phyloP scores from a whole-genome alignment of 1,140 invertebrate species.

The Lasioglossum baleicum region DNA sequence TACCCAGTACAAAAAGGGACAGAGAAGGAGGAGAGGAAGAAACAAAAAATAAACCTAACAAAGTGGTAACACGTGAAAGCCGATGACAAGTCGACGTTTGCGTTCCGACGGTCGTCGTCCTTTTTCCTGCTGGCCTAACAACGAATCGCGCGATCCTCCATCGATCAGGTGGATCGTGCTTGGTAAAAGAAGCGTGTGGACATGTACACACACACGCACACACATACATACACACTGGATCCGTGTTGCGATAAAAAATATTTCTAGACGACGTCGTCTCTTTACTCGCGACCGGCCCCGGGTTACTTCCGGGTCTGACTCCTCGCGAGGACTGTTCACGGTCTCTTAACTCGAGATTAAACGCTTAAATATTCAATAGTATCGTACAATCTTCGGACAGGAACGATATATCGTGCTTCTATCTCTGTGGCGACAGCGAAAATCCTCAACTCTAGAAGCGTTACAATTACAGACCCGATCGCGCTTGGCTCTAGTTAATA shows the following conservation, averaged over 20 bases:
- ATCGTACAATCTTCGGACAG: conserved; percentile 15
- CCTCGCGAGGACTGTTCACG: not conserved
- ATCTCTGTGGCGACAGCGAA: not conserved
- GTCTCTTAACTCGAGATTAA: not conserved
- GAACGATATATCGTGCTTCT: conserved; percentile 20
- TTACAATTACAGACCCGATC: conserved; percentile 34
- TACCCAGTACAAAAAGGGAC: not conserved
- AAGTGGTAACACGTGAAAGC: conserved; percentile 51
- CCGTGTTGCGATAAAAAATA: conserved; percentile 19
- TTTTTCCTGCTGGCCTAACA: not conserved
- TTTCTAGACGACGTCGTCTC: not conserved
- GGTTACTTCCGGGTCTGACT: not conserved
- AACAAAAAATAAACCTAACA: conserved; percentile 42
- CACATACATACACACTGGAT: no score
- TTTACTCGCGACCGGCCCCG: not conserved
- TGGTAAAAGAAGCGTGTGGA: not conserved
- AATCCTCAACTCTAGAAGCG: conserved; percentile 36
- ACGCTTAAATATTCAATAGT: conserved; percentile 3
- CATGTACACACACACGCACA: not conserved
- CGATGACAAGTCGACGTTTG: conserved; percentile 9
- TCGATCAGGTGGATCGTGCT: not conserved
- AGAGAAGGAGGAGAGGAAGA: not conserved
- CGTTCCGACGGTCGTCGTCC: conserved; percentile 12
- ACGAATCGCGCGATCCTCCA: conserved; percentile 9
- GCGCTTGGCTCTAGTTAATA: conserved; percentile 64